Percentiles rank a stretch among this genome's conserved stretches.
Conservation (phyloP, 2,888 invertebrate species). For the Teinopalpus imperialis region DNA sequence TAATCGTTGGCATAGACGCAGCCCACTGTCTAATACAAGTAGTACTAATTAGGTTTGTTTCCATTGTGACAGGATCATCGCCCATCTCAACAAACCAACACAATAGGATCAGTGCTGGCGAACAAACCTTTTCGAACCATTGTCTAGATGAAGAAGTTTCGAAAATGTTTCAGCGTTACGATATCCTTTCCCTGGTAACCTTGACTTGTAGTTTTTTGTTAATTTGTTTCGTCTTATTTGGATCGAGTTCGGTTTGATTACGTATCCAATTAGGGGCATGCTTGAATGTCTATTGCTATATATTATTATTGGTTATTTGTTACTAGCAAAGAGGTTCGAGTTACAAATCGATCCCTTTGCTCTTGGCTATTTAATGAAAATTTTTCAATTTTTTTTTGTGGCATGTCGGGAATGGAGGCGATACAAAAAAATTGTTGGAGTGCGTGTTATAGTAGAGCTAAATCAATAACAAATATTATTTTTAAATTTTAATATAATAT, state of each 20-base stretch:
- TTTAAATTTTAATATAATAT: too few relatives aligned
- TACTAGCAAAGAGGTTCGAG: too few relatives aligned
- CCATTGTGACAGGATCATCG: background rate
- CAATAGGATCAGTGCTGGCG: background rate
- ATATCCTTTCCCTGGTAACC: conserved; percentile 13
- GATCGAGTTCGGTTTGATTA: conserved; percentile 16
- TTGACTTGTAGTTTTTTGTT: conserved; percentile 18
- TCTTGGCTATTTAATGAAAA: too few relatives aligned
- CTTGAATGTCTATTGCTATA: conserved; percentile 8
- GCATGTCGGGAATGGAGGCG: too few relatives aligned
- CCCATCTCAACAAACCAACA: background rate
- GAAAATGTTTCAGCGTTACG: background rate
- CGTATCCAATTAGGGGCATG: background rate
- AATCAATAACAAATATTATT: too few relatives aligned
- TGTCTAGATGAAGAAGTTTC: conserved; percentile 9
- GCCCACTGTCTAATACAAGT: too few relatives aligned
- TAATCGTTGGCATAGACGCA: too few relatives aligned
- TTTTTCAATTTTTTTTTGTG: too few relatives aligned
- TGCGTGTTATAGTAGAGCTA: too few relatives aligned
- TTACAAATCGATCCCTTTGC: too few relatives aligned
- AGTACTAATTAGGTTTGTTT: background rate
- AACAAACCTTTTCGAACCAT: background rate
- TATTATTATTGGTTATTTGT: too few relatives aligned
- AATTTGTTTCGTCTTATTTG: conserved; percentile 6
- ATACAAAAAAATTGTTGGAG: too few relatives aligned